phyloP scores from a whole-genome alignment of 2,888 invertebrate genomes.

The Trissoscelio sp. region DNA sequence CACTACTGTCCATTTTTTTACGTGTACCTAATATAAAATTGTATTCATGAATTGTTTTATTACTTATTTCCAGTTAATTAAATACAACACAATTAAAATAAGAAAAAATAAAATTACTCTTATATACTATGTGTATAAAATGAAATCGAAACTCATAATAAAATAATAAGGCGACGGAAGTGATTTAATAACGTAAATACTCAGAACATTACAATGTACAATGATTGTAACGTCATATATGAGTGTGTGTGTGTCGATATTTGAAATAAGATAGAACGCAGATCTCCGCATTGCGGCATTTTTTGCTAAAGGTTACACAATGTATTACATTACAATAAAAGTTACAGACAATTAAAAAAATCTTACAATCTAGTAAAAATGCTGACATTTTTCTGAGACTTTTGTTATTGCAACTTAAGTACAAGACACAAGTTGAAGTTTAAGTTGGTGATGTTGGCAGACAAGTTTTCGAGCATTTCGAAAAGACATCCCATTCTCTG shows the following conservation, averaged over 20 bases:
- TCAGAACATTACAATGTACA: neutral
- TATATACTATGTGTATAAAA: no score
- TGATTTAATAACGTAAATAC: constrained; percentile 26
- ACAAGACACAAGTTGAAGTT: neutral
- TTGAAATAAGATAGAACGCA: constrained; percentile 10
- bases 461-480: neutral
- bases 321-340: constrained; percentile 10
- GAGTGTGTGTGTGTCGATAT: constrained; percentile 7
- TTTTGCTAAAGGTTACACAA: constrained; percentile 12
- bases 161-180: constrained; percentile 11
- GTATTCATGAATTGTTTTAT: no score
- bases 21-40: no score
- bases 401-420: neutral
- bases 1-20: no score
- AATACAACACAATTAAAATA: no score
- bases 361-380: no score
- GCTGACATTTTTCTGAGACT: neutral
- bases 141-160: neutral
- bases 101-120: no score
- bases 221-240: neutral
- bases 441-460: neutral
- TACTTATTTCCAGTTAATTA: no score
- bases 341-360: neutral
- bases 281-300: constrained; percentile 32
- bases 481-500: neutral